Percentiles rank a stretch among this genome's conserved stretches.
These are phyloP conservation scores for Uloborus plumipes DNA, from an alignment of 2,888 invertebrate species.

Conservation along the genomic window DNA sequence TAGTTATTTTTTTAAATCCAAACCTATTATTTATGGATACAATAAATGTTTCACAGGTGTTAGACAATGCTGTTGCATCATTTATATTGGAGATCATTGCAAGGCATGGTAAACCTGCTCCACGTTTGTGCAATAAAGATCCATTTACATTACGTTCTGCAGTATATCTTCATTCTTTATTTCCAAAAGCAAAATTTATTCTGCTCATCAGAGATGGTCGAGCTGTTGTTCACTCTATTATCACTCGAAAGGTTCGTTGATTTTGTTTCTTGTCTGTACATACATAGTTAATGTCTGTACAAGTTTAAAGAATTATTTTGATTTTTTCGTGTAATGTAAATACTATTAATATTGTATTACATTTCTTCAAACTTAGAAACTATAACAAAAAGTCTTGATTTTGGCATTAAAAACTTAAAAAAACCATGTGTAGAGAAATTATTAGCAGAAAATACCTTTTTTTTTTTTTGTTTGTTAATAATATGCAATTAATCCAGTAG, in stretches of 20 bases:
- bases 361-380: no score
- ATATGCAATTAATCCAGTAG: no score
- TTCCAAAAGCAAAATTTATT: slow-evolving; percentile 97
- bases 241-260: slow-evolving; percentile 86
- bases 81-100: slow-evolving; percentile 96
- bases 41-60: slow-evolving; percentile 74
- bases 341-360: no score
- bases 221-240: slow-evolving; percentile 98
- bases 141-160: slow-evolving; percentile 98
- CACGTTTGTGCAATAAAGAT: slow-evolving; percentile 97
- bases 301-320: no score
- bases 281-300: neutral
- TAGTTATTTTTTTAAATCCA: neutral
- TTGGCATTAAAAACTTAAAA: no score
- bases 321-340: no score
- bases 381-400: no score
- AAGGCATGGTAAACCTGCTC: slow-evolving; percentile 94
- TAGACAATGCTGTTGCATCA: slow-evolving; percentile 95
- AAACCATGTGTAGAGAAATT: no score
- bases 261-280: neutral
- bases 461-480: no score
- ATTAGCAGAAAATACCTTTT: no score
- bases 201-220: slow-evolving; percentile 99
- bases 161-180: slow-evolving; percentile 91
- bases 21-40: neutral